phyloP scores from a whole-genome alignment of 2,113 vertebrate genomes.

The Dasypus novemcinctus region DNA sequence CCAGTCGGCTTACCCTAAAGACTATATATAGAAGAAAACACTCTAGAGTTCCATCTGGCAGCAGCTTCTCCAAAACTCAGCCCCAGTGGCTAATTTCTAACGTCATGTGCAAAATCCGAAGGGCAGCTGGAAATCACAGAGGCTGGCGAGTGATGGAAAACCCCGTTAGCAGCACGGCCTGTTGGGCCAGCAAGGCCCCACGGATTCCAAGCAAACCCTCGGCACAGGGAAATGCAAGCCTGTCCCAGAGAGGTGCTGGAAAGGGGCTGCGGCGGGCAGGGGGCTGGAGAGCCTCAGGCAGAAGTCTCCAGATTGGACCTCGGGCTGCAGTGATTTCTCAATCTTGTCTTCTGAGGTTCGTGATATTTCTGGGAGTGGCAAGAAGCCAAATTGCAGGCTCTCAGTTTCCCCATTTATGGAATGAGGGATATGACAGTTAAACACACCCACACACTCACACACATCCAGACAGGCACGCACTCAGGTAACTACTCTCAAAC shows the following conservation, averaged over 20 bases:
- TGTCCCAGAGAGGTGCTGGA: accelerated
- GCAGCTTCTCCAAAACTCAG: neutral
- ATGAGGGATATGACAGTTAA: neutral
- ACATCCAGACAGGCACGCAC: neutral
- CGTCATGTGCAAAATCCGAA: neutral
- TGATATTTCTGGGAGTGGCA: neutral
- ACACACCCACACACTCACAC: neutral
- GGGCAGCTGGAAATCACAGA: neutral
- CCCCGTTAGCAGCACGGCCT: neutral
- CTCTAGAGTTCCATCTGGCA: constrained; percentile 36
- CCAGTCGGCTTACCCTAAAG: constrained; percentile 12
- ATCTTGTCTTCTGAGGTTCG: neutral
- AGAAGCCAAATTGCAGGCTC: neutral
- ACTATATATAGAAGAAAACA: constrained; percentile 42
- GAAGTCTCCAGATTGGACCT: neutral
- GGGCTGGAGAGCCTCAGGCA: neutral
- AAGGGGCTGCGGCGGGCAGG: neutral
- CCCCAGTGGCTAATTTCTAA: neutral
- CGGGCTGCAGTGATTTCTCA: neutral
- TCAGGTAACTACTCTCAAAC: neutral
- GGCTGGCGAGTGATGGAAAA: accelerated
- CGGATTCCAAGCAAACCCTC: neutral
- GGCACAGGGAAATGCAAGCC: neutral
- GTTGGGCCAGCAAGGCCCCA: neutral
- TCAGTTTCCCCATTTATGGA: neutral